phyloP scores from a whole-genome alignment of 2,888 invertebrate genomes.

The Caenorhabditis sp. region DNA sequence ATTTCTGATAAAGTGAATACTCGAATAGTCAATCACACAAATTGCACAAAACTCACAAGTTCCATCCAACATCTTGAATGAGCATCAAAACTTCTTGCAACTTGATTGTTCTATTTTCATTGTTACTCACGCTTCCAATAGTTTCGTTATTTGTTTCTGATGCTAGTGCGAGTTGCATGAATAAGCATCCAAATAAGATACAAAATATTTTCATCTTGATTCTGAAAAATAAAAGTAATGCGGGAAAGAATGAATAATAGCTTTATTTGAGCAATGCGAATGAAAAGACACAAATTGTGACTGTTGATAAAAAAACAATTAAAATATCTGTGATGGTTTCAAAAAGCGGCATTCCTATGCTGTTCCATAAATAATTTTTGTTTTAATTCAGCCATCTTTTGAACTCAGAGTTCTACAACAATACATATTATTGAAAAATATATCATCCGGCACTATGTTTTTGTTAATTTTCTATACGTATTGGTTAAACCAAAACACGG shows the following conservation, averaged over 20 bases:
- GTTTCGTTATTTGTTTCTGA: too few species aligned
- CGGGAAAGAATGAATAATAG: background rate
- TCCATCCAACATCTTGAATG: background rate
- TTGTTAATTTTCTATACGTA: too few species aligned
- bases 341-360: background rate
- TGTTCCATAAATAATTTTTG: background rate
- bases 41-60: background rate
- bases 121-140: too few species aligned
- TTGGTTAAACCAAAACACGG: too few species aligned
- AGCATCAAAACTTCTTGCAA: background rate
- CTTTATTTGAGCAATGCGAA: background rate
- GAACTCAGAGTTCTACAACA: too few species aligned
- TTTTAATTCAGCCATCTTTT: too few species aligned
- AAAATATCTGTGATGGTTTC: constrained; percentile 20
- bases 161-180: background rate
- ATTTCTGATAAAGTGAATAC: too few species aligned
- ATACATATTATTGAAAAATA: too few species aligned
- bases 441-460: too few species aligned
- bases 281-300: background rate
- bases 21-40: too few species aligned
- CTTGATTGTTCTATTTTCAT: background rate
- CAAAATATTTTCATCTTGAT: background rate
- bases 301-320: constrained; percentile 42
- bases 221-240: background rate
- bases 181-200: background rate